phyloP scores from a whole-genome alignment of 2,888 invertebrate genomes.

The Melipona bicolor region DNA sequence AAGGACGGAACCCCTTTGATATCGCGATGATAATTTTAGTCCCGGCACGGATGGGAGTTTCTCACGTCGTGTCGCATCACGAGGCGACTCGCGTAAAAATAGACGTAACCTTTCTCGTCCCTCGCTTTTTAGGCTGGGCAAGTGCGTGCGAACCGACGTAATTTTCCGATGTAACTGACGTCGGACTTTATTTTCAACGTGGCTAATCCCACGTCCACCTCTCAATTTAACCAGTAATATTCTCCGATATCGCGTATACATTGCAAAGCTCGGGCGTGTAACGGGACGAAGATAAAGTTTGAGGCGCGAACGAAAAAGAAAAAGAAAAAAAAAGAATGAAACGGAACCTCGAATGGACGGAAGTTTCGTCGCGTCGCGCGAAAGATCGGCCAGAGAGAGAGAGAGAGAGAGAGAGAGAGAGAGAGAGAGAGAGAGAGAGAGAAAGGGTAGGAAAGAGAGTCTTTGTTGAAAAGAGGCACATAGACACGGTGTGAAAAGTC shows the following conservation, averaged over 20 bases:
- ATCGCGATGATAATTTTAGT: constrained; percentile 46
- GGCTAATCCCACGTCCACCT: constrained; percentile 4
- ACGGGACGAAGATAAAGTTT: constrained; percentile 3
- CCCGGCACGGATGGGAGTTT: neutral
- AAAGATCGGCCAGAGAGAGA: constrained; percentile 11
- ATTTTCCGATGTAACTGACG: constrained; percentile 10
- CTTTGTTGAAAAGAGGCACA: constrained; percentile 35
- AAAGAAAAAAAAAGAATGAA: neutral
- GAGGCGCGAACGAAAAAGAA: neutral
- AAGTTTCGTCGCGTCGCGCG: constrained; percentile 33
- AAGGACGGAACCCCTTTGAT: constrained; percentile 18
- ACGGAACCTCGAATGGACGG: constrained; percentile 13
- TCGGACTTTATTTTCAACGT: neutral
- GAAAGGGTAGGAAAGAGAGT: constrained; percentile 7
- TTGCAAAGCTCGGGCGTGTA: constrained; percentile 2
- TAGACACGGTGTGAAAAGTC: constrained; percentile 41
- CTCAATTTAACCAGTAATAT: constrained; percentile 8
- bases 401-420: neutral
- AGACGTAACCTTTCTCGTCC: constrained; percentile 49
- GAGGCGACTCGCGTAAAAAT: constrained; percentile 35
- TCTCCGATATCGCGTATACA: neutral
- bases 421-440: neutral
- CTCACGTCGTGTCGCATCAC: constrained; percentile 1
- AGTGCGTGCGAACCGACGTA: constrained; percentile 4
- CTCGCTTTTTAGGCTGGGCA: constrained; percentile 1